These are phyloP conservation scores for Drosophila subobscura DNA, from an alignment of 1,140 invertebrate species.

Conservation along the genomic window DNA sequence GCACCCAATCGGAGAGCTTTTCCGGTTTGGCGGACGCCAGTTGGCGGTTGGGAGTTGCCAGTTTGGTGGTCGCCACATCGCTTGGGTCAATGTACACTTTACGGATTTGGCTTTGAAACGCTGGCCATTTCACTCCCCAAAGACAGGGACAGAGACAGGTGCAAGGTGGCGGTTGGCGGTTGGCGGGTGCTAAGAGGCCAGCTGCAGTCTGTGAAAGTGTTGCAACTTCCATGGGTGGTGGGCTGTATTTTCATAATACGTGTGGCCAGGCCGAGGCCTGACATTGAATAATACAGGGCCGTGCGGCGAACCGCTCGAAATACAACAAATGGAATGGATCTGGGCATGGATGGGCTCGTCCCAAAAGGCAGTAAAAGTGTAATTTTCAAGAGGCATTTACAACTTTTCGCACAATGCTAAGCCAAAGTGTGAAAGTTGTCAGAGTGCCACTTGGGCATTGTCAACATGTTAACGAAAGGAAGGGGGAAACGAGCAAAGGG, in stretches of 20 bases:
- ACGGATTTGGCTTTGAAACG: slow-evolving; percentile 64
- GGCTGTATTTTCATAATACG: slow-evolving; percentile 41
- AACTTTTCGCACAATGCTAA: slow-evolving; percentile 46
- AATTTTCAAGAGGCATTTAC: slow-evolving; percentile 49
- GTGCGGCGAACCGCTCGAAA: not conserved
- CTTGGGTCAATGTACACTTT: slow-evolving; percentile 77
- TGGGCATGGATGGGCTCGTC: slow-evolving; percentile 43
- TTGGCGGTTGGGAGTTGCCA: slow-evolving; percentile 17
- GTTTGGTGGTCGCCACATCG: slow-evolving; percentile 26
- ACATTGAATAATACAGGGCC: slow-evolving; percentile 73
- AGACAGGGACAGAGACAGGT: slow-evolving; percentile 23
- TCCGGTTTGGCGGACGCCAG: slow-evolving; percentile 49
- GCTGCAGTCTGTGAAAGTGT: slow-evolving; percentile 72
- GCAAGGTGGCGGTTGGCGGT: not conserved
- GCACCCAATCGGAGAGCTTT: slow-evolving; percentile 40
- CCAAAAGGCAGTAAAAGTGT: slow-evolving; percentile 58
- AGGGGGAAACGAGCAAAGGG: slow-evolving; percentile 25
- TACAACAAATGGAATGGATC: slow-evolving; percentile 26
- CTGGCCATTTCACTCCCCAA: slow-evolving; percentile 62
- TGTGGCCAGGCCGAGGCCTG: slow-evolving; percentile 36
- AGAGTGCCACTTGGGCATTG: slow-evolving; percentile 71
- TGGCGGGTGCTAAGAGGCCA: slow-evolving; percentile 1
- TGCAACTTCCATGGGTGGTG: slow-evolving; percentile 46
- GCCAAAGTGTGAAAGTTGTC: slow-evolving; percentile 78
- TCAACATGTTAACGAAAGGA: slow-evolving; percentile 69